These are phyloP conservation scores for Tipula confusa DNA, from an alignment of 2,888 invertebrate genomes.

Conservation along the genomic window DNA sequence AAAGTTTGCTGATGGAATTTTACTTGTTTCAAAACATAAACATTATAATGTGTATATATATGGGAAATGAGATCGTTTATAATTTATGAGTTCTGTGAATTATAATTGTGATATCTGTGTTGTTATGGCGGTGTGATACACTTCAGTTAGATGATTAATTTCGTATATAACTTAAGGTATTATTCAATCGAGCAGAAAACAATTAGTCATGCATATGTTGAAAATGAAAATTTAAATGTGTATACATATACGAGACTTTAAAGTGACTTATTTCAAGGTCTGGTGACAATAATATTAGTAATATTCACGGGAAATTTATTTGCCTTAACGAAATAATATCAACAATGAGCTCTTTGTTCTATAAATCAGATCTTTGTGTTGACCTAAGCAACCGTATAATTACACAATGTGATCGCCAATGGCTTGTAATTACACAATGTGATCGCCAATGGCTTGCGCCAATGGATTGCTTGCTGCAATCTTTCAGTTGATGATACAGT, in stretches of 20 bases:
- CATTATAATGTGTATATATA: background rate
- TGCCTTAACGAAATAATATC: no score
- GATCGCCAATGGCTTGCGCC: no score
- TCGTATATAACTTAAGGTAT: background rate
- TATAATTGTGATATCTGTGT: conserved; percentile 6
- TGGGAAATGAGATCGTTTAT: conserved; percentile 12
- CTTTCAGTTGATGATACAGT: no score
- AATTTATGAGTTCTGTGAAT: background rate
- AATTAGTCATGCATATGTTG: background rate
- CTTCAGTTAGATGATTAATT: background rate
- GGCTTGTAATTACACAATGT: no score
- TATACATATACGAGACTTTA: background rate
- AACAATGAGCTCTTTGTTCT: no score
- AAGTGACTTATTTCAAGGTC: no score
- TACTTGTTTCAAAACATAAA: background rate
- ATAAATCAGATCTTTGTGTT: no score
- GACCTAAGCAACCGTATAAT: no score
- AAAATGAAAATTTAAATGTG: background rate
- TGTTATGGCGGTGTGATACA: background rate
- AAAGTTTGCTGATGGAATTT: background rate
- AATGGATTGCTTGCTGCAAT: no score
- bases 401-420: no score
- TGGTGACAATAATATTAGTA: no score
- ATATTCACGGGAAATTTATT: no score
- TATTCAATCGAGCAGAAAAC: background rate